These are phyloP conservation scores for Phymanthus crucifer DNA, from an alignment of 92 coral and sea anemone species.

Conservation along the genomic window DNA sequence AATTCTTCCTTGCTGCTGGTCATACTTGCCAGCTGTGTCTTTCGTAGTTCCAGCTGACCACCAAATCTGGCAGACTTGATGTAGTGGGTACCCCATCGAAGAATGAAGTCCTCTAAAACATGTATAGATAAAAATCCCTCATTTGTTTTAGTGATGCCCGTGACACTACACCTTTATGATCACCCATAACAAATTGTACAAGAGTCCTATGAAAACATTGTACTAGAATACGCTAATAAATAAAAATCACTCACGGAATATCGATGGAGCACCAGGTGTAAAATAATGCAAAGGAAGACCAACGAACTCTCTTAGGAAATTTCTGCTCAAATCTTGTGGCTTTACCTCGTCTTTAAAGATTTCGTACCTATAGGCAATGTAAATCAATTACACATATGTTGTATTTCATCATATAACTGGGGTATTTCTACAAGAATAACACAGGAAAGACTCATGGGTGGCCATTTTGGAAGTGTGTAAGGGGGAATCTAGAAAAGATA, in stretches of 20 bases:
- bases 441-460: neutral
- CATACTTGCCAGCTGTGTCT: neutral
- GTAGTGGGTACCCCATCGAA: conserved; percentile 70
- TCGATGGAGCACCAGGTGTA: conserved; percentile 44
- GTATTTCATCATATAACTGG: too few species aligned
- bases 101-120: conserved; percentile 50
- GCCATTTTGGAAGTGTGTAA: neutral
- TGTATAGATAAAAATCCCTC: too few species aligned
- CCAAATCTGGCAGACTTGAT: conserved; percentile 37
- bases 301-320: conserved; percentile 59
- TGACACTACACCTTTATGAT: too few species aligned
- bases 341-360: conserved; percentile 60
- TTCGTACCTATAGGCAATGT: conserved; percentile 39
- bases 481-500: neutral
- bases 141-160: too few species aligned
- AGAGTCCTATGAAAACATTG: neutral
- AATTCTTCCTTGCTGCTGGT: conserved; percentile 6
- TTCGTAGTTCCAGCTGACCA: conserved; percentile 23
- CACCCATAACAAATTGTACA: too few species aligned
- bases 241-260: conserved; percentile 39
- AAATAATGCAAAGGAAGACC: conserved; percentile 47
- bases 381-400: too few species aligned
- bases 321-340: conserved; percentile 52
- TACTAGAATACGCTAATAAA: too few species aligned
- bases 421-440: neutral